phyloP scores from a whole-genome alignment of 2,797 vertebrate genomes.

The Ptychadena robeensis region DNA sequence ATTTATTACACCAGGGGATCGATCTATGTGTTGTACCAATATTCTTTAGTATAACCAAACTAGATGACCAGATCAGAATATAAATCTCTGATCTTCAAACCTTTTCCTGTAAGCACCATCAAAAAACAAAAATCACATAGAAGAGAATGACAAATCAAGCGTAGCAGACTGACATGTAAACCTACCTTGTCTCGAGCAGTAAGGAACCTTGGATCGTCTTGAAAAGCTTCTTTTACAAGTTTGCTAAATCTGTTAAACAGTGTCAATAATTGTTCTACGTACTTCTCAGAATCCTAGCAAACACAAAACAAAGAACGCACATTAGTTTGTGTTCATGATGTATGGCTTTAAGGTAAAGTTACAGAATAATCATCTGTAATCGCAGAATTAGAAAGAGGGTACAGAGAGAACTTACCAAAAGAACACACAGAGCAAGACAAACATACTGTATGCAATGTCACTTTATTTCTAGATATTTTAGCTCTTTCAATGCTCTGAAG shows the following conservation, averaged over 20 bases:
- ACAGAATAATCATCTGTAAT: background rate
- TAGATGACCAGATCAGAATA: too few species aligned
- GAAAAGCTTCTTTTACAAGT: conserved; percentile 97
- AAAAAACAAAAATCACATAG: background rate
- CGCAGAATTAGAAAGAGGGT: too few species aligned
- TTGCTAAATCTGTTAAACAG: conserved; percentile 98
- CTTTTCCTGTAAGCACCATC: too few species aligned
- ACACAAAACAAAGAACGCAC: conserved; percentile 58
- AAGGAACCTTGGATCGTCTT: conserved; percentile 96
- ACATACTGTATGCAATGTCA: too few species aligned
- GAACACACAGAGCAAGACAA: too few species aligned
- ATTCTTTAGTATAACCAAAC: too few species aligned
- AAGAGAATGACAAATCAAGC: background rate
- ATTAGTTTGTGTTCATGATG: background rate
- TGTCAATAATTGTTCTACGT: conserved; percentile 96
- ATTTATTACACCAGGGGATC: too few species aligned
- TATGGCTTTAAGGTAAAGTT: background rate
- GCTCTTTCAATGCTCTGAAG: too few species aligned
- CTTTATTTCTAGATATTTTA: too few species aligned
- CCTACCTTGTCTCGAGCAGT: conserved; percentile 95
- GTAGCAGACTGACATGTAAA: background rate
- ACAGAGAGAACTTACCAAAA: too few species aligned
- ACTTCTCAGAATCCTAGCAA: conserved; percentile 95
- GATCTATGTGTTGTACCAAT: too few species aligned
- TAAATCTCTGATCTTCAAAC: too few species aligned